A percentile compares a stretch with the other conserved stretches of the same genome.
These are phyloP conservation scores for Anthopleura sola DNA, from an alignment of 64 coral and sea anemone species.

Conservation along the genomic window DNA sequence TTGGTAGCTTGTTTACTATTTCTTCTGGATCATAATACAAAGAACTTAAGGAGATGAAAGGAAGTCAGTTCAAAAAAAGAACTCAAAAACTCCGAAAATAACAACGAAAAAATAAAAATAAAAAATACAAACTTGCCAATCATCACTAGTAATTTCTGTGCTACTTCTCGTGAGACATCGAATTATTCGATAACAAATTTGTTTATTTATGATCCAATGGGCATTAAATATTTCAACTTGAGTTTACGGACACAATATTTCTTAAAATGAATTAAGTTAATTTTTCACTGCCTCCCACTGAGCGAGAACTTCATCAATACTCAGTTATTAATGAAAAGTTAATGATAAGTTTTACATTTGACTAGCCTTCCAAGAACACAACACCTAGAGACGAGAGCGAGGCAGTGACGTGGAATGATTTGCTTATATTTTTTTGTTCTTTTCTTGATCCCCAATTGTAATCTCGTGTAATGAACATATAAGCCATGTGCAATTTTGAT, in stretches of 20 bases:
- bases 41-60: neutral
- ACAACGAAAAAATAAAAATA: too few species aligned
- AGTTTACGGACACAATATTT: neutral
- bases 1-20: neutral
- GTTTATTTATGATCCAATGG: too few species aligned
- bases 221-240: neutral
- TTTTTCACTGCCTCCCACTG: neutral
- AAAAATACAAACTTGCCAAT: neutral
- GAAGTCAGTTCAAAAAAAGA: neutral
- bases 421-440: neutral
- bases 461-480: neutral
- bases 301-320: neutral
- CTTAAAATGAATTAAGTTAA: neutral
- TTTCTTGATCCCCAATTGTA: neutral
- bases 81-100: neutral
- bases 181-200: too few species aligned
- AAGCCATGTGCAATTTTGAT: neutral
- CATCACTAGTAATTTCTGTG: too few species aligned
- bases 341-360: neutral
- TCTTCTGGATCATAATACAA: neutral
- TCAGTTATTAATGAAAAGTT: neutral
- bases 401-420: neutral
- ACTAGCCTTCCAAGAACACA: neutral
- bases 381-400: neutral
- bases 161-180: too few species aligned